These are phyloP conservation scores for Syngnathus acus DNA, from an alignment of 2,797 vertebrate genomes.

Conservation along the genomic window DNA sequence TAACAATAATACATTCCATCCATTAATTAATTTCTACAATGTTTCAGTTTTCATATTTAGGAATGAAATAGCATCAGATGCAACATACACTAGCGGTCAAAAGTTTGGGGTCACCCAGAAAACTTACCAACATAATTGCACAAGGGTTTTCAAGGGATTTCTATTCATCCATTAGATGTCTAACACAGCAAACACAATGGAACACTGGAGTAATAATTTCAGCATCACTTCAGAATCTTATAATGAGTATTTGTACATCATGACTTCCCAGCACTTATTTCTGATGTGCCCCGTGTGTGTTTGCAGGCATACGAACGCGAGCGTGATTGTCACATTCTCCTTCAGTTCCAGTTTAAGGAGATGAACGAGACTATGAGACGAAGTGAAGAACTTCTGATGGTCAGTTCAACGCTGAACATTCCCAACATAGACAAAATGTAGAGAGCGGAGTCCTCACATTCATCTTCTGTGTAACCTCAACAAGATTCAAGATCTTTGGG, in stretches of 20 bases:
- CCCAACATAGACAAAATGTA: background rate
- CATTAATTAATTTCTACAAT: too few relatives aligned
- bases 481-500: background rate
- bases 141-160: too few relatives aligned
- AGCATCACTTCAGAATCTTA: too few relatives aligned
- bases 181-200: too few relatives aligned
- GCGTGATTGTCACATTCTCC: constrained; percentile 71
- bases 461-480: background rate
- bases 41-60: too few relatives aligned
- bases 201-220: too few relatives aligned
- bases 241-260: background rate
- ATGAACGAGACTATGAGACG: constrained; percentile 79
- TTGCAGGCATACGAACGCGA: constrained; percentile 79
- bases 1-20: too few relatives aligned
- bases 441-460: background rate
- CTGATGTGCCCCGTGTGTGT: background rate
- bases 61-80: too few relatives aligned
- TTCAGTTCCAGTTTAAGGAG: constrained; percentile 80
- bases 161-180: too few relatives aligned
- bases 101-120: too few relatives aligned
- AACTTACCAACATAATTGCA: too few relatives aligned
- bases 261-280: background rate
- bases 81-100: too few relatives aligned
- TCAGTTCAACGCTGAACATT: constrained; percentile 46
- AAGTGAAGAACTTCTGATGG: constrained; percentile 80